Evolutionary conservation across 1,140 invertebrate genomes (phyloP).

Genomic region (Paralvinella palmiformis): DNA sequence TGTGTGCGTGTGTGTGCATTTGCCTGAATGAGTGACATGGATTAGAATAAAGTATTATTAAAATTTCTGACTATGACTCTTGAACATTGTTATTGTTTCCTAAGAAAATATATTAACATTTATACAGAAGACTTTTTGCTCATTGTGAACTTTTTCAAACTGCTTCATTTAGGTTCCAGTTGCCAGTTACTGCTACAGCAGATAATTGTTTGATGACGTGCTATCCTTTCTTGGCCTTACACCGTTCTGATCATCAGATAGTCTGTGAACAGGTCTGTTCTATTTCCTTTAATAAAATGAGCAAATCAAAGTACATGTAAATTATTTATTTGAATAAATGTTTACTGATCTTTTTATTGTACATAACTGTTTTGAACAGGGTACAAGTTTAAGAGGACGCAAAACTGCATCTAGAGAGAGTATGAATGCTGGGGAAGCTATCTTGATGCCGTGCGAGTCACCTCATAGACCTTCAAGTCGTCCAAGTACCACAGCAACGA

Average conservation of each 20-base stretch:
- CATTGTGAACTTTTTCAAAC: too few relatives aligned
- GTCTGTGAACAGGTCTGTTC: conserved; percentile 46
- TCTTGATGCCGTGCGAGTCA: conserved; percentile 36
- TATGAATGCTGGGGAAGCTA: conserved; percentile 36
- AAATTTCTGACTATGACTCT: too few relatives aligned
- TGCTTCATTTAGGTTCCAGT: conserved; percentile 31
- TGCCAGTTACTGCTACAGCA: conserved; percentile 43
- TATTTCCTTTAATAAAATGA: too few relatives aligned
- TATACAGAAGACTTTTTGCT: too few relatives aligned
- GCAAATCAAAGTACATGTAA: too few relatives aligned
- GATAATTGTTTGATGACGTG: conserved; percentile 49
- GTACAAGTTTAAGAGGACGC: conserved; percentile 36
- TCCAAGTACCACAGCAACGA: conserved; percentile 44
- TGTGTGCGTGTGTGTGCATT: too few relatives aligned
- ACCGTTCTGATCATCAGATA: conserved; percentile 47
- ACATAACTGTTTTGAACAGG: conserved; percentile 23
- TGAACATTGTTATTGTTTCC: too few relatives aligned
- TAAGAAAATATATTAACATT: too few relatives aligned
- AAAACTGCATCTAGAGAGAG: conserved; percentile 28
- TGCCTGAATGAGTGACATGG: too few relatives aligned
- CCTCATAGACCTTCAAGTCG: conserved; percentile 30
- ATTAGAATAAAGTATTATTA: too few relatives aligned
- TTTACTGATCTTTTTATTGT: background rate
- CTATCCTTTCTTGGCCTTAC: conserved; percentile 46
- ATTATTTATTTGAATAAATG: too few relatives aligned